phyloP scores from a whole-genome alignment of 2,797 vertebrate species.

The Gouania willdenowi region DNA sequence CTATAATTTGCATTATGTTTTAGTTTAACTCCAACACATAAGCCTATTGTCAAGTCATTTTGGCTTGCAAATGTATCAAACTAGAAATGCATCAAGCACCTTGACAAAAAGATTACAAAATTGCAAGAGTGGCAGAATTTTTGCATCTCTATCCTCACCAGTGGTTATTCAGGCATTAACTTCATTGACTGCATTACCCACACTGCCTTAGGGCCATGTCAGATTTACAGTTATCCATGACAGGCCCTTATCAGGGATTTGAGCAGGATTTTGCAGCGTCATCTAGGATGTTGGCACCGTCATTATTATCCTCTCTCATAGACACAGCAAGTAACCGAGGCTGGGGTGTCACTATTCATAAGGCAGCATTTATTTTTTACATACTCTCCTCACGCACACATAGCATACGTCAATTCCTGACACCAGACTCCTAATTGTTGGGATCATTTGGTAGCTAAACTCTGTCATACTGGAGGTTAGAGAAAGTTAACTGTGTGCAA shows the following conservation, averaged over 20 bases:
- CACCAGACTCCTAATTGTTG: slow-evolving; percentile 33
- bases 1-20: no score
- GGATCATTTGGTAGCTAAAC: slow-evolving; percentile 35
- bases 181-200: slow-evolving; percentile 61
- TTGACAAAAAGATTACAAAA: slow-evolving; percentile 62
- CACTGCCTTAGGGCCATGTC: slow-evolving; percentile 61
- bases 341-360: slow-evolving; percentile 42
- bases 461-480: slow-evolving; percentile 17
- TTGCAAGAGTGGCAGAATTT: slow-evolving; percentile 41
- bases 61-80: no score
- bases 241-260: slow-evolving; percentile 65
- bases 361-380: no score
- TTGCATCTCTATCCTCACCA: slow-evolving; percentile 33
- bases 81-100: slow-evolving; percentile 36
- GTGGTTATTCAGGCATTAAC: slow-evolving; percentile 51
- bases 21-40: no score
- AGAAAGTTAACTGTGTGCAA: slow-evolving; percentile 39
- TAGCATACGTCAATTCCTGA: slow-evolving; percentile 9
- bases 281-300: slow-evolving; percentile 63
- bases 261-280: slow-evolving; percentile 63
- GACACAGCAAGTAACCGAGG: slow-evolving; percentile 48
- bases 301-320: slow-evolving; percentile 23
- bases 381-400: not conserved
- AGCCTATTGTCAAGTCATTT: no score
- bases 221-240: slow-evolving; percentile 69